Percentiles rank a stretch among this genome's conserved stretches.
Conservation (phyloP, 1,140 invertebrate genomes). For the Pectinophora gossypiella region DNA sequence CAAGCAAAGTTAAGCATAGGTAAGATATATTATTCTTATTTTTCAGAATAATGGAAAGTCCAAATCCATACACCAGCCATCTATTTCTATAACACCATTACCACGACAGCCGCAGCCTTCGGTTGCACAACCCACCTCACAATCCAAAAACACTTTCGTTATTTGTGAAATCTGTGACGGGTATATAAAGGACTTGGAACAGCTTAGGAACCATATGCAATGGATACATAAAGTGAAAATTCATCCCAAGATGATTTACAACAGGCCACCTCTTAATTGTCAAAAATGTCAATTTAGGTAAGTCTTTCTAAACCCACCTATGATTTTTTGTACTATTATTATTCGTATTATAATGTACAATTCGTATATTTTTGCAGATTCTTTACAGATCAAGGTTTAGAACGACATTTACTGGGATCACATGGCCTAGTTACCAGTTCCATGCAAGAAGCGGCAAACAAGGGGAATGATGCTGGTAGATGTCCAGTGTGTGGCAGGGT, state of each 20-base stretch:
- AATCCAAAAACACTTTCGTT: constrained; percentile 87
- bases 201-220: constrained; percentile 95
- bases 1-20: no score
- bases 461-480: constrained; percentile 93
- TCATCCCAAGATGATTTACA: constrained; percentile 97
- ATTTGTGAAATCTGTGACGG: constrained; percentile 97
- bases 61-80: constrained; percentile 77
- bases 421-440: constrained; percentile 96
- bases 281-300: constrained; percentile 94
- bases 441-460: constrained; percentile 96
- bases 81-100: constrained; percentile 93
- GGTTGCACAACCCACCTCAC: constrained; percentile 29
- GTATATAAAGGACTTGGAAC: constrained; percentile 95
- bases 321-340: constrained; percentile 9
- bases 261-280: constrained; percentile 94
- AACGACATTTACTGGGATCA: constrained; percentile 93
- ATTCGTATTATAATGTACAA: no score
- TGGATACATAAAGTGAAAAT: constrained; percentile 98
- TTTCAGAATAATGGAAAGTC: constrained; percentile 44
- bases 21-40: constrained; percentile 6
- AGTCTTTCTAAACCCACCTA: constrained; percentile 42
- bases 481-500: constrained; percentile 95
- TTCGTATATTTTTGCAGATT: constrained; percentile 58
- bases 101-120: constrained; percentile 72
- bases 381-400: constrained; percentile 87